Conservation (phyloP, 1,140 invertebrate genomes). For the Drosophila prosaltans region DNA sequence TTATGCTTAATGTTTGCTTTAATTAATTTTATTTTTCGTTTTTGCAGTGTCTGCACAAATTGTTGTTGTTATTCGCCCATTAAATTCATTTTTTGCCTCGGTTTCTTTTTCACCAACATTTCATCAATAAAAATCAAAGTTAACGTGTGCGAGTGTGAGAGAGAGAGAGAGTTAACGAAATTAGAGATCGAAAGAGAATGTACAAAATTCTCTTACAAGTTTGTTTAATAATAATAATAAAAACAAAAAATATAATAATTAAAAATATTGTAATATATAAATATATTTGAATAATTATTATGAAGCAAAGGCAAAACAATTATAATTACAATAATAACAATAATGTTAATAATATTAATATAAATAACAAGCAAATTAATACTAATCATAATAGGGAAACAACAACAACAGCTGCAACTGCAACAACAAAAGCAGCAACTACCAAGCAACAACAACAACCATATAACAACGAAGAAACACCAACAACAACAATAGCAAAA, state of each 20-base stretch:
- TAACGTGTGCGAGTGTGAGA: background rate
- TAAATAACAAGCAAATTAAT: slow-evolving; percentile 42
- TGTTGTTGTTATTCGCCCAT: slow-evolving; percentile 24
- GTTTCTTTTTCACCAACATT: slow-evolving; percentile 23
- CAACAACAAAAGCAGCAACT: slow-evolving; percentile 37
- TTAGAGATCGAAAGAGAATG: slow-evolving; percentile 22
- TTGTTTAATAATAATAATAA: background rate
- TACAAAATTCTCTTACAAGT: slow-evolving; percentile 10
- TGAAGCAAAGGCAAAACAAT: slow-evolving; percentile 61
- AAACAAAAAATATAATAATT: background rate
- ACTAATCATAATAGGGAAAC: slow-evolving; percentile 49
- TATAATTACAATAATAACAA: slow-evolving; percentile 59
- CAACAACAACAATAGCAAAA: slow-evolving; percentile 13
- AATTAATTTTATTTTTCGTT: slow-evolving; percentile 49
- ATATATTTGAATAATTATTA: slow-evolving; percentile 31
- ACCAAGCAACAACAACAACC: slow-evolving; percentile 25
- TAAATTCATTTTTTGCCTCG: slow-evolving; percentile 29
- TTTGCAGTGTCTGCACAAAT: slow-evolving; percentile 46
- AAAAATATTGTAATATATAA: slow-evolving; percentile 25
- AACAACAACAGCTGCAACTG: slow-evolving; percentile 41
- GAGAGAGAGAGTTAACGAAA: slow-evolving; percentile 7
- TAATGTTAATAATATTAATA: slow-evolving; percentile 50
- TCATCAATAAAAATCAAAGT: slow-evolving; percentile 23
- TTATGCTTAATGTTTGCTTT: slow-evolving; percentile 21
- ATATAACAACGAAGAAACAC: slow-evolving; percentile 30